Conservation (phyloP, 2,888 invertebrate genomes). For the Peribatodes rhomboidaria region DNA sequence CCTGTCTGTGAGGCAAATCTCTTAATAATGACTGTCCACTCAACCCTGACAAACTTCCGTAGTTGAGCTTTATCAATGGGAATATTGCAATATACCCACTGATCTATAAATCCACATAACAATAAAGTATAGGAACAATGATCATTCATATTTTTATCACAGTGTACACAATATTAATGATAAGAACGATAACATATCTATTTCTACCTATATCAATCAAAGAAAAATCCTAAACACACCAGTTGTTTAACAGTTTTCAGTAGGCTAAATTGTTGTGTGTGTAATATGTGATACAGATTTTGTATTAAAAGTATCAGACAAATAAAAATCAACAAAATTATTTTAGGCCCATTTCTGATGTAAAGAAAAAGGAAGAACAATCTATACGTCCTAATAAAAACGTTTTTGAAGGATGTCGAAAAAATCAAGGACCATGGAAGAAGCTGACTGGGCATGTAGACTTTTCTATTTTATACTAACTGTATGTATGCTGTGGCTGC, state of each 20-base stretch:
- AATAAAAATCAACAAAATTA: too few species aligned
- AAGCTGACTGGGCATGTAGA: conserved; percentile 28
- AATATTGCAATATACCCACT: too few species aligned
- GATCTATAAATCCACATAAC: too few species aligned
- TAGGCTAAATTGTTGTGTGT: not conserved
- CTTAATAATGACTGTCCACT: too few species aligned
- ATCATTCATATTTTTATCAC: too few species aligned
- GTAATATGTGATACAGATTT: not conserved
- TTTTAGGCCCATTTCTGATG: too few species aligned
- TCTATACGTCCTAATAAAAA: not conserved
- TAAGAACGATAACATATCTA: not conserved
- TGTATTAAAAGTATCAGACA: not conserved
- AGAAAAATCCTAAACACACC: not conserved
- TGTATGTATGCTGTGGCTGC: not conserved
- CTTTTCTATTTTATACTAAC: not conserved
- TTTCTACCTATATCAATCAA: not conserved
- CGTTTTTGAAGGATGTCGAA: conserved; percentile 19
- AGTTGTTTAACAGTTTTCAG: not conserved
- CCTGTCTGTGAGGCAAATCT: too few species aligned
- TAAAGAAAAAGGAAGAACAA: too few species aligned
- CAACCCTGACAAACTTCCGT: too few species aligned
- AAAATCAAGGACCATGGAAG: conserved; percentile 17
- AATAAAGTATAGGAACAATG: too few species aligned
- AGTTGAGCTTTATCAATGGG: too few species aligned
- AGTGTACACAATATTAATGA: not conserved